phyloP scores from a whole-genome alignment of 2,888 invertebrate species.

The Adela reaumurella region DNA sequence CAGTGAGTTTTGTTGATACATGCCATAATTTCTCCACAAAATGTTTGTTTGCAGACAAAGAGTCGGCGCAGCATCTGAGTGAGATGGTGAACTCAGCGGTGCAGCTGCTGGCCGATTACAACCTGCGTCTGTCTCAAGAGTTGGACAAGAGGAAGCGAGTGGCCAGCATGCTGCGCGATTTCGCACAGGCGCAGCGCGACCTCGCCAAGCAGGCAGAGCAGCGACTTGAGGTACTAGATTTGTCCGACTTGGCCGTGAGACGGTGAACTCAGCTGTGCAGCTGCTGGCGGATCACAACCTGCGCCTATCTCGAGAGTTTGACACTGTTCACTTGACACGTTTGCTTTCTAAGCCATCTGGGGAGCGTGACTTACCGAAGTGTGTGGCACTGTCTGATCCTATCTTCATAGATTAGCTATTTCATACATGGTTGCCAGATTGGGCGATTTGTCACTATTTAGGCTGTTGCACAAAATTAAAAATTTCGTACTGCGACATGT shows the following conservation, averaged over 20 bases:
- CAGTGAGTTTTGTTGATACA: too few relatives aligned
- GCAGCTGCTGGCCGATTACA: slow-evolving; percentile 83
- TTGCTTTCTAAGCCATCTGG: too few relatives aligned
- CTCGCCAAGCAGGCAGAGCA: slow-evolving; percentile 82
- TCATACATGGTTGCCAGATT: too few relatives aligned
- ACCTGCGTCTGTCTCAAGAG: slow-evolving; percentile 79
- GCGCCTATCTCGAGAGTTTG: slow-evolving; percentile 82
- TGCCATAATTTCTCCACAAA: slow-evolving; percentile 8
- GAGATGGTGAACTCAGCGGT: slow-evolving; percentile 86
- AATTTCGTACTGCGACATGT: too few relatives aligned
- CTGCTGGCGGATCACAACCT: slow-evolving; percentile 87
- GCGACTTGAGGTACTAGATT: slow-evolving; percentile 72
- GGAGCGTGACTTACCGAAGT: too few relatives aligned
- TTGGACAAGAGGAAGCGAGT: slow-evolving; percentile 86
- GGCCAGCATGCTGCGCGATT: slow-evolving; percentile 83
- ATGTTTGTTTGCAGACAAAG: slow-evolving; percentile 59
- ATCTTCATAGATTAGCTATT: too few relatives aligned
- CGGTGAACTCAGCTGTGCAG: slow-evolving; percentile 86
- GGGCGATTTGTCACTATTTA: too few relatives aligned
- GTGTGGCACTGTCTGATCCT: too few relatives aligned
- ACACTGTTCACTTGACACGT: too few relatives aligned
- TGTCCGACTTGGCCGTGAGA: too few relatives aligned
- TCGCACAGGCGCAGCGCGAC: slow-evolving; percentile 82
- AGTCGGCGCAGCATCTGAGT: slow-evolving; percentile 73
- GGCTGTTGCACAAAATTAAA: too few relatives aligned